These are phyloP conservation scores for Julus scanicus DNA, from an alignment of 2,888 invertebrate genomes.

Conservation along the genomic window DNA sequence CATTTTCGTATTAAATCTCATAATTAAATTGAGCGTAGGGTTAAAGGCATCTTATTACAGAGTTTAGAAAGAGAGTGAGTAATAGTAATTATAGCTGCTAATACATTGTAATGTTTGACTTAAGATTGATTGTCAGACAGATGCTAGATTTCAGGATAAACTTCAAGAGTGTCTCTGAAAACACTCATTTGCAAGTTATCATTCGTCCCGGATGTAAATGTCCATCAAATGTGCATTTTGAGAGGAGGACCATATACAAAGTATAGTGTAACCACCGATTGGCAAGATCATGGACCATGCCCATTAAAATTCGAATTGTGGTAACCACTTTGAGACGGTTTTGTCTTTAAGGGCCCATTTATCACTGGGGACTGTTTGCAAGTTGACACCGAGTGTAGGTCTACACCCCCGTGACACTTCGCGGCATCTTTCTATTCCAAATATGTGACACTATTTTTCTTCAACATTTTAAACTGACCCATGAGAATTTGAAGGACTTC, in stretches of 20 bases:
- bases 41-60: not conserved
- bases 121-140: conserved; percentile 40
- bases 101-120: not conserved
- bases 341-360: conserved; percentile 12
- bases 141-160: conserved; percentile 8
- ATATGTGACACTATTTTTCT: not conserved
- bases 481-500: conserved; percentile 19
- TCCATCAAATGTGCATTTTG: not conserved
- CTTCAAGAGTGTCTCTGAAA: conserved; percentile 4
- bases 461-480: conserved; percentile 21
- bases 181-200: conserved; percentile 14
- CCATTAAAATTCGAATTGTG: not conserved
- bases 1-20: conserved; percentile 36
- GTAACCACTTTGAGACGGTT: not conserved
- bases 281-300: not conserved
- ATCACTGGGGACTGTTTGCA: conserved; percentile 8
- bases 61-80: not conserved
- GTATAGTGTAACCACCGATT: not conserved
- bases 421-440: conserved; percentile 28
- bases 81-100: not conserved
- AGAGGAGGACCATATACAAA: not conserved
- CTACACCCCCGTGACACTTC: conserved; percentile 20
- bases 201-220: not conserved
- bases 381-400: conserved; percentile 22
- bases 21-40: conserved; percentile 17